These are phyloP conservation scores for Catamblyrhynchus diadema DNA, from an alignment of 2,797 vertebrate genomes.

Conservation along the genomic window DNA sequence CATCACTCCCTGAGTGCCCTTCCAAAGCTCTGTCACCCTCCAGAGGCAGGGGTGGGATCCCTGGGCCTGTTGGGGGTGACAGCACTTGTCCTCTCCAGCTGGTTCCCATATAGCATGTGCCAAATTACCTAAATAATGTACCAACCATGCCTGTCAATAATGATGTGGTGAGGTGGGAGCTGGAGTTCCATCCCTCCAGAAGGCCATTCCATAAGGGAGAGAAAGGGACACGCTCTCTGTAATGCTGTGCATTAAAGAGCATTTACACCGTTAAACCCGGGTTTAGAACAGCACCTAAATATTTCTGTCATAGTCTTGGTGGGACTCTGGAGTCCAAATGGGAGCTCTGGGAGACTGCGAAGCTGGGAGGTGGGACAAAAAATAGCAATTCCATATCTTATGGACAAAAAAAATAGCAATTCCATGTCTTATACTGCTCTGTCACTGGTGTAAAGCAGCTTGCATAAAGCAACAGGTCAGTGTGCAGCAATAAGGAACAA, in stretches of 20 bases:
- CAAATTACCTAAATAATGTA: conserved; percentile 39
- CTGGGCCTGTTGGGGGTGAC: neutral
- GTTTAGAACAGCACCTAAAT: conserved; percentile 65
- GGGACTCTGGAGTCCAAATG: conserved; percentile 60
- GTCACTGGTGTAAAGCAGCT: neutral
- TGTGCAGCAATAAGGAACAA: neutral
- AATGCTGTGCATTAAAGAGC: conserved; percentile 63
- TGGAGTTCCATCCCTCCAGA: conserved; percentile 68
- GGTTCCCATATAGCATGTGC: neutral
- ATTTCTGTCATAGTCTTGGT: conserved; percentile 40
- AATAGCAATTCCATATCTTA: neutral
- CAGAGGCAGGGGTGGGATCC: neutral
- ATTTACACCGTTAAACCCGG: conserved; percentile 55
- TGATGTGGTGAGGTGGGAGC: conserved; percentile 37
- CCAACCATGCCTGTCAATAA: conserved; percentile 51
- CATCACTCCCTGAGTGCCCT: neutral
- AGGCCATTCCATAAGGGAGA: conserved; percentile 53
- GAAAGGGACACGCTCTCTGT: conserved; percentile 16
- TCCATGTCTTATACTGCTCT: neutral
- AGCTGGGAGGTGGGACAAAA: neutral
- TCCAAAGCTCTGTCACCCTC: neutral
- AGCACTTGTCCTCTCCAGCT: neutral
- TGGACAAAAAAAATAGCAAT: neutral
- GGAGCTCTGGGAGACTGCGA: conserved; percentile 15
- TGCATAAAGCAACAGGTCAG: neutral